A percentile compares a stretch with the other conserved stretches of the same genome.
Evolutionary conservation across 1,140 invertebrate genomes (phyloP).

Genomic region (Batillaria attramentaria): DNA sequence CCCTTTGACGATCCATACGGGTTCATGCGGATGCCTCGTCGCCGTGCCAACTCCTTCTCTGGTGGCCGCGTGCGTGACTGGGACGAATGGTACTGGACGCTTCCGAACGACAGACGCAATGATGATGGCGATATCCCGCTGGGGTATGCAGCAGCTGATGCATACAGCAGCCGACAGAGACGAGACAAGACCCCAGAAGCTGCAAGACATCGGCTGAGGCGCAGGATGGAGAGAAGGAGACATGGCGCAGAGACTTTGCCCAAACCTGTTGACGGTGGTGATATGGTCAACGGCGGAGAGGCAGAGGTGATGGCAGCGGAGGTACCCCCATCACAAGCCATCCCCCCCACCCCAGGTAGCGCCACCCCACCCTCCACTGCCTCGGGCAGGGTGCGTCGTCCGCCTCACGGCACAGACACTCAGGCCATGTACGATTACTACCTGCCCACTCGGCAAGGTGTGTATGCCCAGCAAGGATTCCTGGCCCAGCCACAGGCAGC

Average conservation of each 20-base stretch:
- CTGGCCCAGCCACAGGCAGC: conserved; percentile 26
- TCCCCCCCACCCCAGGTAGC: background rate
- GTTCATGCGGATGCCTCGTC: conserved; percentile 62
- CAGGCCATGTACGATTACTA: conserved; percentile 44
- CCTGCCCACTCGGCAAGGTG: conserved; percentile 32
- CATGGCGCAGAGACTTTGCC: conserved; percentile 34
- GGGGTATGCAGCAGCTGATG: conserved; percentile 63
- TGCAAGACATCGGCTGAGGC: conserved; percentile 21
- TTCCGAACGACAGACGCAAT: conserved; percentile 46
- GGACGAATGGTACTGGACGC: conserved; percentile 59
- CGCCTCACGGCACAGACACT: conserved; percentile 23
- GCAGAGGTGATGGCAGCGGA: conserved; percentile 40
- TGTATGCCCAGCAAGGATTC: conserved; percentile 36
- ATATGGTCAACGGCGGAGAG: conserved; percentile 42
- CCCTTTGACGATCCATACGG: conserved; percentile 63
- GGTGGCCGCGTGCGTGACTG: conserved; percentile 55
- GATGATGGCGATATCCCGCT: conserved; percentile 61
- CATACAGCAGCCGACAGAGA: conserved; percentile 41
- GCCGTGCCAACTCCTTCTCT: conserved; percentile 65
- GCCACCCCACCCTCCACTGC: background rate
- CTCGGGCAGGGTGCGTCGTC: background rate
- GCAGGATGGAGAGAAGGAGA: conserved; percentile 35
- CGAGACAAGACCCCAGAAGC: conserved; percentile 20
- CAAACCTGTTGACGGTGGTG: conserved; percentile 32
- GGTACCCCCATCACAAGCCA: too few species aligned